Evolutionary conservation across 2,113 vertebrate genomes (phyloP).

Genomic region (Oryzias celebensis): DNA sequence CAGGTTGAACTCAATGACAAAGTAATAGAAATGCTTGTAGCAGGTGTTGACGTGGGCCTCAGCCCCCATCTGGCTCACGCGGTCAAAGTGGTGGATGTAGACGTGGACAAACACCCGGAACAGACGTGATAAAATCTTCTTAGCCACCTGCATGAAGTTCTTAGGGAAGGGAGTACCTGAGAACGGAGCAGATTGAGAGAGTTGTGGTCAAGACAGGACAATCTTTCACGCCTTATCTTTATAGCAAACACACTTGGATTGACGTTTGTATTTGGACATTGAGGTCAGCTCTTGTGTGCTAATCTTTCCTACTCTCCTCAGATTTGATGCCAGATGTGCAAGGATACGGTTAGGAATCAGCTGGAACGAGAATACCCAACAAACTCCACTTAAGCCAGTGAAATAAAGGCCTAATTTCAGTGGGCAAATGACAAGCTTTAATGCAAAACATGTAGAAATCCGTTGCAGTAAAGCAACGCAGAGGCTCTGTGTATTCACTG

Average conservation of each 20-base stretch:
- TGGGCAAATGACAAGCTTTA: conserved; percentile 4
- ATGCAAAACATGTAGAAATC: conserved; percentile 61
- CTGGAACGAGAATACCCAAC: conserved; percentile 19
- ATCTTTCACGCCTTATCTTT: conserved; percentile 7
- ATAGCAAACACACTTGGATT: background rate
- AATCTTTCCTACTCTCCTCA: background rate
- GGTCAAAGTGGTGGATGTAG: conserved; percentile 98
- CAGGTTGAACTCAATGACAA: conserved; percentile 91
- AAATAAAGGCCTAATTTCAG: conserved; percentile 13
- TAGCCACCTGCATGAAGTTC: conserved; percentile 93
- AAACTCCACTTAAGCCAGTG: conserved; percentile 3
- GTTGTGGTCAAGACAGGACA: conserved; percentile 16
- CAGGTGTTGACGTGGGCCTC: conserved; percentile 98
- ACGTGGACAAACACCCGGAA: conserved; percentile 98
- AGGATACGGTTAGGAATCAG: background rate
- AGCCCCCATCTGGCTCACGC: conserved; percentile 92
- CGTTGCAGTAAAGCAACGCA: conserved; percentile 31
- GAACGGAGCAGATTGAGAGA: conserved; percentile 42
- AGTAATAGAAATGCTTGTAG: conserved; percentile 99
- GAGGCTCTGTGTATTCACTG: conserved; percentile 61
- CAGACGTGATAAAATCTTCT: conserved; percentile 95
- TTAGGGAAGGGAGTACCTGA: conserved; percentile 97
- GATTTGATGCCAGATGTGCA: background rate
- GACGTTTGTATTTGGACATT: background rate
- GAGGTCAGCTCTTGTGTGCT: background rate